Evolutionary conservation across 1,140 invertebrate genomes (phyloP).

Genomic region (Drosophila arawakana): DNA sequence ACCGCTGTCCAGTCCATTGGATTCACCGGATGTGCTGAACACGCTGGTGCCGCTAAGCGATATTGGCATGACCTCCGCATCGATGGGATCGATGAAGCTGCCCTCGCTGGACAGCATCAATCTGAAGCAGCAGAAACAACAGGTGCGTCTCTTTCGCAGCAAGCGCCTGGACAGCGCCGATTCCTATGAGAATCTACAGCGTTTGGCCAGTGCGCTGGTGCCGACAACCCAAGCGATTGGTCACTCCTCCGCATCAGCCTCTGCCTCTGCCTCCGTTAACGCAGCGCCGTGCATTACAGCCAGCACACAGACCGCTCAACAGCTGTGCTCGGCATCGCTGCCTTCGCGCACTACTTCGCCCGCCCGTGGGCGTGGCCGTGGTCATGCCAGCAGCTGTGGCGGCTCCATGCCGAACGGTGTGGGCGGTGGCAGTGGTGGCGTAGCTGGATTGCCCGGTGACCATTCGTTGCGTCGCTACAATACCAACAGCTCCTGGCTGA

Average conservation of each 20-base stretch:
- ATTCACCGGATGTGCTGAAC: constrained; percentile 85
- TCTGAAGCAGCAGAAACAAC: constrained; percentile 79
- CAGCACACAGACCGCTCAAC: constrained; percentile 89
- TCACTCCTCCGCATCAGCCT: constrained; percentile 24
- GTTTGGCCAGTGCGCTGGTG: constrained; percentile 73
- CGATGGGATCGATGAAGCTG: constrained; percentile 82
- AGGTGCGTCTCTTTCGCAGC: constrained; percentile 82
- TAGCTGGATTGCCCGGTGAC: constrained; percentile 84
- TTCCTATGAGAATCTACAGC: constrained; percentile 83
- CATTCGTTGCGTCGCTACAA: constrained; percentile 85
- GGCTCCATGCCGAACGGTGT: constrained; percentile 67
- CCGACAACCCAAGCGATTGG: constrained; percentile 46
- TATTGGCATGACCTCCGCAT: constrained; percentile 78
- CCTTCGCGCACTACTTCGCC: constrained; percentile 90
- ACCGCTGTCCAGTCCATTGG: constrained; percentile 88
- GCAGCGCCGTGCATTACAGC: constrained; percentile 25
- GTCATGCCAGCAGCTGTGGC: constrained; percentile 68
- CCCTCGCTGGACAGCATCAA: constrained; percentile 83
- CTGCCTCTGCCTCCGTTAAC: constrained; percentile 34
- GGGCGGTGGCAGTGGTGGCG: constrained; percentile 11
- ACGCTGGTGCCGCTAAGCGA: constrained; percentile 81
- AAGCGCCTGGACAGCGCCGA: constrained; percentile 75
- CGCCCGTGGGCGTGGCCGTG: constrained; percentile 86
- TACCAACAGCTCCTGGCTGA: constrained; percentile 64
- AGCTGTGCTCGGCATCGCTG: constrained; percentile 87